phyloP scores from a whole-genome alignment of 2,888 invertebrate species.

The Apotomis betuletana region DNA sequence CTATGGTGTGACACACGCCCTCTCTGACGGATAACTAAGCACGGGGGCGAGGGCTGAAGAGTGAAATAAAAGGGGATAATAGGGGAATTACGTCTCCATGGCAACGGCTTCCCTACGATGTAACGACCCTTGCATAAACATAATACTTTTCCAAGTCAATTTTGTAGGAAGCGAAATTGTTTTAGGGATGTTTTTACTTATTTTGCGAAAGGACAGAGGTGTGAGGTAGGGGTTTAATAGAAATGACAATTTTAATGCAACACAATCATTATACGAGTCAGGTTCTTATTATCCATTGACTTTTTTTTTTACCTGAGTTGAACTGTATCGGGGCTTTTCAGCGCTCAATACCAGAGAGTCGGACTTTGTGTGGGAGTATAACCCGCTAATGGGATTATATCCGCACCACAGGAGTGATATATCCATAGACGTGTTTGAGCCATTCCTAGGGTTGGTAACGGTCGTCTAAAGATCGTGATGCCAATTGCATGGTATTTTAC shows the following conservation, averaged over 20 bases:
- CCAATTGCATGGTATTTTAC: too few species aligned
- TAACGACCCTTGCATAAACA: slow-evolving; percentile 64
- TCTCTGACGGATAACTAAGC: slow-evolving; percentile 56
- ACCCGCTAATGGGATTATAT: too few species aligned
- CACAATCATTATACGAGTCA: too few species aligned
- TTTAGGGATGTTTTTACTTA: slow-evolving; percentile 29
- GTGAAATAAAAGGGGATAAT: slow-evolving; percentile 77
- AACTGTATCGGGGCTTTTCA: too few species aligned
- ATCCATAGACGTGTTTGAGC: too few species aligned
- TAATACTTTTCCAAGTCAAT: slow-evolving; percentile 55
- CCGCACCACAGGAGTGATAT: too few species aligned
- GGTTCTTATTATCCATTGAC: too few species aligned
- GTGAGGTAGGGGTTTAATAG: not conserved
- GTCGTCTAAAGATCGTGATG: too few species aligned
- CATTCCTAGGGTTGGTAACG: too few species aligned
- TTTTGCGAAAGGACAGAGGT: not conserved
- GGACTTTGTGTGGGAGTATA: too few species aligned
- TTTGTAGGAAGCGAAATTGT: slow-evolving; percentile 41
- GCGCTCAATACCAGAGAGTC: too few species aligned
- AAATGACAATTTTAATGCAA: not conserved
- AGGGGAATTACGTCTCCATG: slow-evolving; percentile 71
- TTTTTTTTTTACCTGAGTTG: too few species aligned
- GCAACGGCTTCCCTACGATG: slow-evolving; percentile 60
- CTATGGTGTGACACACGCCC: slow-evolving; percentile 62
- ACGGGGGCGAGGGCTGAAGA: slow-evolving; percentile 59